These are phyloP conservation scores for Rallus crepitans DNA, from an alignment of 2,797 vertebrate genomes.

Conservation along the genomic window DNA sequence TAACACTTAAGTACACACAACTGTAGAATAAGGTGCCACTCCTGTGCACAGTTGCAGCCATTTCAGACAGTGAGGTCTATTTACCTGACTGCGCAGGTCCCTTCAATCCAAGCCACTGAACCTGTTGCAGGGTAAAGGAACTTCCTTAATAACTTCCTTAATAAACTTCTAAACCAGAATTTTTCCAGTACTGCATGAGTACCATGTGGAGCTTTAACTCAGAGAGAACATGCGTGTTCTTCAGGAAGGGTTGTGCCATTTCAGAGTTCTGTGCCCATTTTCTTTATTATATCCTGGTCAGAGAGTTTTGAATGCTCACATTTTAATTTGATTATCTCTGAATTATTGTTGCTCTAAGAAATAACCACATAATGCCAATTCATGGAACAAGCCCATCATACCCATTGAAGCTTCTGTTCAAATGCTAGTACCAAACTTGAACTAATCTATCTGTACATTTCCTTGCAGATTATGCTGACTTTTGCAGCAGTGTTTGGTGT, in stretches of 20 bases:
- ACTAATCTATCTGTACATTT: background rate
- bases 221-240: background rate
- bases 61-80: background rate
- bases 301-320: background rate
- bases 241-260: background rate
- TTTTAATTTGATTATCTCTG: accelerated
- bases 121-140: background rate
- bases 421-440: background rate
- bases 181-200: background rate
- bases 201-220: background rate
- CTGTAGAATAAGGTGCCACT: background rate
- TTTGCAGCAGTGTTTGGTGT: slow-evolving; percentile 95
- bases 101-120: background rate
- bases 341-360: background rate
- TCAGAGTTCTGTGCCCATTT: background rate
- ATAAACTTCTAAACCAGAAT: background rate
- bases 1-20: background rate
- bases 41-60: background rate
- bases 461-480: slow-evolving; percentile 87
- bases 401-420: background rate
- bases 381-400: background rate
- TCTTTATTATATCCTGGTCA: background rate
- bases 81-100: background rate
- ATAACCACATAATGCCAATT: background rate
- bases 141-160: background rate